These are phyloP conservation scores for Phalacrocorax aristotelis DNA, from an alignment of 2,113 vertebrate genomes.

Conservation along the genomic window DNA sequence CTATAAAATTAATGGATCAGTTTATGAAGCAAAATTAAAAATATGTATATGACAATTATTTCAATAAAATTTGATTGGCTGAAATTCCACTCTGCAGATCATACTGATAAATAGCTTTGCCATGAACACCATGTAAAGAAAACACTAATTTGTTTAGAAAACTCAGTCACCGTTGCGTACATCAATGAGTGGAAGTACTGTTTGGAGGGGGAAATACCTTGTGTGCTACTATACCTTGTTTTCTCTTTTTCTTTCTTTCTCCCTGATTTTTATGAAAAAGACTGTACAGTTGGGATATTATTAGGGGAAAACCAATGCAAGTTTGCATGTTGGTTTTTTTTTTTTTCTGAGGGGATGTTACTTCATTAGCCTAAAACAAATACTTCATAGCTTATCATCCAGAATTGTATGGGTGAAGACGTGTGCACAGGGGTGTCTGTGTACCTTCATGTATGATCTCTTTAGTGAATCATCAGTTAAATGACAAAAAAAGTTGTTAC, in stretches of 20 bases:
- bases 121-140: background rate
- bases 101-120: background rate
- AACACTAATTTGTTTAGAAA: background rate
- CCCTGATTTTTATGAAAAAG: background rate
- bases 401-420: background rate
- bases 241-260: background rate
- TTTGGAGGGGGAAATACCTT: background rate
- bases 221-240: background rate
- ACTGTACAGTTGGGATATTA: background rate
- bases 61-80: background rate
- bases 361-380: background rate
- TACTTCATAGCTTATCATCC: background rate
- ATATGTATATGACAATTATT: background rate
- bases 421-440: rapidly evolving
- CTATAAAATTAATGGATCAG: background rate
- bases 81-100: background rate
- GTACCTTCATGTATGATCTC: background rate
- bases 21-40: background rate
- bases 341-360: background rate
- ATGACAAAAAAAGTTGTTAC: background rate
- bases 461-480: background rate
- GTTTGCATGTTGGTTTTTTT: background rate
- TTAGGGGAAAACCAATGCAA: background rate
- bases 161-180: background rate
- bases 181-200: background rate